These are phyloP conservation scores for Bufotes viridis DNA, from an alignment of 2,797 vertebrate species.

Conservation along the genomic window DNA sequence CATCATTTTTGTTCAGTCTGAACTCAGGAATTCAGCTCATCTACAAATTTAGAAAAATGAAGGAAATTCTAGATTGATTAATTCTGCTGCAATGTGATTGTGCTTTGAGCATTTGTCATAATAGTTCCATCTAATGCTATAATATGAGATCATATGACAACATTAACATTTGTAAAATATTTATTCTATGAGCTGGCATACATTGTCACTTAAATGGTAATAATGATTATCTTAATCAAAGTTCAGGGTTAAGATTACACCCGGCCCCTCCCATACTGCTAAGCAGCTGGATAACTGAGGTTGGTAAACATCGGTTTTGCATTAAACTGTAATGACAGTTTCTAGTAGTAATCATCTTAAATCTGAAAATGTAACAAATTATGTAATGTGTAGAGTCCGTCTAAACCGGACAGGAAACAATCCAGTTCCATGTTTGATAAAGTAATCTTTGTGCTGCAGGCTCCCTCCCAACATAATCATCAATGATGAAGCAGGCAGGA, in stretches of 20 bases:
- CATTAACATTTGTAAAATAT: slow-evolving; percentile 21
- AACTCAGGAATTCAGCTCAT: not conserved
- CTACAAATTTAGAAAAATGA: not conserved
- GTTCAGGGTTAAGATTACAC: slow-evolving; percentile 7
- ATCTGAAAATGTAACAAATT: slow-evolving; percentile 48
- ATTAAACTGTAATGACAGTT: slow-evolving; percentile 25
- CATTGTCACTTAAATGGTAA: not conserved
- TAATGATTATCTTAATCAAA: slow-evolving; percentile 16
- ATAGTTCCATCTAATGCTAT: not conserved
- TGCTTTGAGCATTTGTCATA: not conserved
- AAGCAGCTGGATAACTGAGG: slow-evolving; percentile 20
- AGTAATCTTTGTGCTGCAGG: slow-evolving; percentile 63
- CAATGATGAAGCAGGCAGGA: slow-evolving; percentile 70
- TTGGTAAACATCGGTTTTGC: slow-evolving; percentile 18
- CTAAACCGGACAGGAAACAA: slow-evolving; percentile 61
- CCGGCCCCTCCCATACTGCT: not conserved
- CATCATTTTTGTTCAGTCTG: not conserved
- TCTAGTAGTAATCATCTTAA: slow-evolving; percentile 37
- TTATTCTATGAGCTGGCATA: not conserved
- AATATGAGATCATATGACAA: slow-evolving; percentile 11
- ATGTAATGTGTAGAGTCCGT: slow-evolving; percentile 44
- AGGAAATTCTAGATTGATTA: slow-evolving; percentile 12
- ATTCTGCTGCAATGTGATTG: not conserved
- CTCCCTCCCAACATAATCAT: slow-evolving; percentile 63
- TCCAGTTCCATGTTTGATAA: slow-evolving; percentile 63